Evolutionary conservation across 2,888 invertebrate genomes (phyloP), one percentile per base, ranked within the genome.

Genomic region (Calliphora vomitoria): DNA sequence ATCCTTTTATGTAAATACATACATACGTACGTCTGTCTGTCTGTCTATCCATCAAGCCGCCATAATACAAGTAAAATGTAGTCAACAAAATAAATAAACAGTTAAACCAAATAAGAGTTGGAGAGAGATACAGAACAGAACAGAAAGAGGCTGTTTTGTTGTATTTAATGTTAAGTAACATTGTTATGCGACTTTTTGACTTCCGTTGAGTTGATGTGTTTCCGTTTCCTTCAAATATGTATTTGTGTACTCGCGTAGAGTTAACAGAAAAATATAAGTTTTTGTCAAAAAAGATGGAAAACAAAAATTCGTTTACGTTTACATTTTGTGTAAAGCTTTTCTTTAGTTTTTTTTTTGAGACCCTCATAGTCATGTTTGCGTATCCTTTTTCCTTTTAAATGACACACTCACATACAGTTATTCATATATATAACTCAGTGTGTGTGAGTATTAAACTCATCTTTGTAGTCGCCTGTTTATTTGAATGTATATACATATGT

Each of bases 161-260:
- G 62, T 83, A 79, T 83, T 89, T 82, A 83, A 62, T 81, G 71
- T 88, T 71, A 62, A 83, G 69, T 90, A 91, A 91, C 91, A 92
- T 90, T 91, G 92, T 92, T 91, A 91, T 92, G 90, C 90, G 92
- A 92, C 91, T 92, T 91, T 92, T 91, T 91, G 90, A 91, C 92
- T 92, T 92, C 93, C 93, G 92, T 90, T 91, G 90, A 91, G 92
- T 92, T 92, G 92, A 92, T 92, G 92, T 92, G 91, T 92, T 92
- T 92, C 93, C 92, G 92, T 90, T 92, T 92, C 92, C 93, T 91
- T 90, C 89, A 90, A 90, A 89, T 91, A n/a, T n/a, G n/a, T n/a
- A 90, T 89, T 91, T 82, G 35, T 74, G 11, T 58, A 83, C 58
- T 47, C 66, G 13, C 47, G 47, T 66, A 25, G 25, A 83, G 71